These are phyloP conservation scores for Spinibarbus caldwelli DNA, from an alignment of 2,797 vertebrate species.

Conservation along the genomic window DNA sequence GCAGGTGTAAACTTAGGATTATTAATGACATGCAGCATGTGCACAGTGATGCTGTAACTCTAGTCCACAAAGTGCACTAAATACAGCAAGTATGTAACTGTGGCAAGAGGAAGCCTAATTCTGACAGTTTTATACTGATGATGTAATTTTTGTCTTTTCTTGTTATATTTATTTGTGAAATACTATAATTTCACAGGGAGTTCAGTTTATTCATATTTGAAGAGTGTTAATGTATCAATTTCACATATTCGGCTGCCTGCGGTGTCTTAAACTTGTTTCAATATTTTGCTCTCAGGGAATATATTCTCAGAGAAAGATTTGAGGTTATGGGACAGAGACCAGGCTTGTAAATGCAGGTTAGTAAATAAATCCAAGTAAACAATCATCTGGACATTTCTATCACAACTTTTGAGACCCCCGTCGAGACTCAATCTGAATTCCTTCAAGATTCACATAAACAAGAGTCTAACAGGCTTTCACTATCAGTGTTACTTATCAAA, in stretches of 20 bases:
- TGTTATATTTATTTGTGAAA: too few species aligned
- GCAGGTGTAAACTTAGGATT: conserved; percentile 13
- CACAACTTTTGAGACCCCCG: conserved; percentile 5
- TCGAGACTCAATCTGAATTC: not conserved
- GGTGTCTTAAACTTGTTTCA: not conserved
- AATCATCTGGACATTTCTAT: not conserved
- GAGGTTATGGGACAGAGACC: not conserved
- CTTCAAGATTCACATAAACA: conserved; percentile 23
- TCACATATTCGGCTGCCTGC: not conserved
- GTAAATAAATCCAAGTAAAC: conserved; percentile 6
- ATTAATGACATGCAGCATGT: not conserved
- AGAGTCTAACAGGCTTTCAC: conserved; percentile 30
- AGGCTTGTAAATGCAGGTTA: conserved; percentile 24
- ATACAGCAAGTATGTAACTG: not conserved
- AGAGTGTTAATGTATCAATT: not conserved
- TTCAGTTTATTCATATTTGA: not conserved
- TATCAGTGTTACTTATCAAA: conserved; percentile 27
- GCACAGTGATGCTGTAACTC: not conserved
- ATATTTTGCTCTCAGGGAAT: not conserved
- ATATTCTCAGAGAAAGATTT: conserved; percentile 20
- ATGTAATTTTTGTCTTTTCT: not conserved
- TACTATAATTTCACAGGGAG: not conserved
- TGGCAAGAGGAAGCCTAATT: not conserved
- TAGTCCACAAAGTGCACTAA: not conserved
- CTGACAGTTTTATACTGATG: not conserved